phyloP scores from a whole-genome alignment of 1,140 invertebrate species.

The Drosophila micromelanica region DNA sequence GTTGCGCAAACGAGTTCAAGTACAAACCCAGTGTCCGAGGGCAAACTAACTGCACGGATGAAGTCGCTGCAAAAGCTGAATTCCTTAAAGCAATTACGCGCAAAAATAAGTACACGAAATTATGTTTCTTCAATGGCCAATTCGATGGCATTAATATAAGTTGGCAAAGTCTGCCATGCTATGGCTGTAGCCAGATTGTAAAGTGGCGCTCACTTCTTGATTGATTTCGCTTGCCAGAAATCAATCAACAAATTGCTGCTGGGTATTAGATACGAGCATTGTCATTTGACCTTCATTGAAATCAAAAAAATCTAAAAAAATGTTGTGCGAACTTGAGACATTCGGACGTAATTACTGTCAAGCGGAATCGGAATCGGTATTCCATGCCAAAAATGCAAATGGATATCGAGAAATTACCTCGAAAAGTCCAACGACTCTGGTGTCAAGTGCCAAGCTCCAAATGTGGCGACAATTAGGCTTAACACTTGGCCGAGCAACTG shows the following conservation, averaged over 20 bases:
- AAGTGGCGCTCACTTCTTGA: slow-evolving; percentile 45
- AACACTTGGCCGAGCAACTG: slow-evolving; percentile 24
- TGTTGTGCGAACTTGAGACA: slow-evolving; percentile 73
- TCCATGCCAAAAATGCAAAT: slow-evolving; percentile 51
- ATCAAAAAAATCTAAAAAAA: slow-evolving; percentile 50
- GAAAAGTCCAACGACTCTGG: slow-evolving; percentile 51
- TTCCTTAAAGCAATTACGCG: slow-evolving; percentile 42
- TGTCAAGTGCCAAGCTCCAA: slow-evolving; percentile 32
- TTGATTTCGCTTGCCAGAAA: slow-evolving; percentile 64
- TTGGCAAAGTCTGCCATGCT: slow-evolving; percentile 18
- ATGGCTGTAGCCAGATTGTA: slow-evolving; percentile 62
- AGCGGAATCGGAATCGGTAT: slow-evolving; percentile 58
- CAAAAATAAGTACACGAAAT: slow-evolving; percentile 5
- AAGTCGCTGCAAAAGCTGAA: slow-evolving; percentile 35
- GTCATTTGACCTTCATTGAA: slow-evolving; percentile 62
- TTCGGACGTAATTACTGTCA: slow-evolving; percentile 68
- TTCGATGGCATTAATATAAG: slow-evolving; percentile 21
- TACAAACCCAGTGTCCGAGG: slow-evolving; percentile 58
- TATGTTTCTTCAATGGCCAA: slow-evolving; percentile 27
- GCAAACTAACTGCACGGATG: slow-evolving; percentile 28
- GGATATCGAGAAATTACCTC: slow-evolving; percentile 36
- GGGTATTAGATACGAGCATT: slow-evolving; percentile 65
- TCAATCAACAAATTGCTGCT: slow-evolving; percentile 70
- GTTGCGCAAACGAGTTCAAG: slow-evolving; percentile 58
- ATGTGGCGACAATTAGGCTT: slow-evolving; percentile 46